These are phyloP conservation scores for Leguminivora glycinivorella DNA, from an alignment of 1,140 invertebrate species.

Conservation along the genomic window DNA sequence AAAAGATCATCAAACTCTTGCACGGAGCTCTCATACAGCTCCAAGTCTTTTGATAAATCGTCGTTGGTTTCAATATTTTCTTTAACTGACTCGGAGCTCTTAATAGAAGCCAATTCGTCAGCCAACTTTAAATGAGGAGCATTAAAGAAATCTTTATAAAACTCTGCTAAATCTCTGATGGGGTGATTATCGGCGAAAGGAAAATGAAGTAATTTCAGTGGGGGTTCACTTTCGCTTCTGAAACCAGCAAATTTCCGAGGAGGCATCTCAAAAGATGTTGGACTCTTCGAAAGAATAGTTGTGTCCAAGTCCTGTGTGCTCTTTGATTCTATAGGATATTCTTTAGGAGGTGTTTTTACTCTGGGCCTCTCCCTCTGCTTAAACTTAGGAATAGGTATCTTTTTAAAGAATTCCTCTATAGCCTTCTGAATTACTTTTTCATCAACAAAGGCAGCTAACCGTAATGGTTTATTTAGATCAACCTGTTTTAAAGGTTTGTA, in stretches of 20 bases:
- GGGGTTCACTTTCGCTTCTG: slow-evolving; percentile 64
- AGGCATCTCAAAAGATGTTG: slow-evolving; percentile 65
- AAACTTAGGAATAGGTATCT: slow-evolving; percentile 61
- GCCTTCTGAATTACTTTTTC: slow-evolving; percentile 53
- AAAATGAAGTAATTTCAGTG: slow-evolving; percentile 63
- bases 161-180: slow-evolving; percentile 70
- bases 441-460: slow-evolving; percentile 67
- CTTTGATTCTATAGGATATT: slow-evolving; percentile 48
- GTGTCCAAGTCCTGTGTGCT: slow-evolving; percentile 62
- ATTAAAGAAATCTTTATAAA: slow-evolving; percentile 75
- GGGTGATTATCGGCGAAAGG: slow-evolving; percentile 71
- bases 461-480: slow-evolving; percentile 66
- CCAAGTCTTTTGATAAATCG: slow-evolving; percentile 65
- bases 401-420: slow-evolving; percentile 61
- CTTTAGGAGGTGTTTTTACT: slow-evolving; percentile 36
- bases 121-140: slow-evolving; percentile 66
- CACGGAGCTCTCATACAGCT: slow-evolving; percentile 63
- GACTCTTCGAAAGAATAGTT: slow-evolving; percentile 56
- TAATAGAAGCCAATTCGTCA: slow-evolving; percentile 45
- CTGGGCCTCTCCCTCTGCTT: slow-evolving; percentile 32
- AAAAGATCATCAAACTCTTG: slow-evolving; percentile 70
- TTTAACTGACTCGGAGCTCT: slow-evolving; percentile 45
- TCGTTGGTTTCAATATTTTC: slow-evolving; percentile 50
- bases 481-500: slow-evolving; percentile 47
- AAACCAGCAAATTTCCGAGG: slow-evolving; percentile 69